Evolutionary conservation across 1,140 invertebrate genomes (phyloP), one percentile per base, ranked within the genome.

Genomic region (Lutraria rhynchaena): DNA sequence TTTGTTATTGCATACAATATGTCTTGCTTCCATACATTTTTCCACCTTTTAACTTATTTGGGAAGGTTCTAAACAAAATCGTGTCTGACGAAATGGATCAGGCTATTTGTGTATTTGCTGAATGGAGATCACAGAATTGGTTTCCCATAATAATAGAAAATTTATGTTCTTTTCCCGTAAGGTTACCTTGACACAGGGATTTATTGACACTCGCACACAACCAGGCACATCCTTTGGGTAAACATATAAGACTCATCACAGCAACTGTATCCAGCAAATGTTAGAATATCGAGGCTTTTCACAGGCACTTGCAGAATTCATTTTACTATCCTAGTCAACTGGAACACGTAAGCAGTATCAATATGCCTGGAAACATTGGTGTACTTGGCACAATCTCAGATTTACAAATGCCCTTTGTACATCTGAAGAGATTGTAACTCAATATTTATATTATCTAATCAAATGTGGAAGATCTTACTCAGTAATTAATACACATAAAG

Each of bases 1-100:
- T 60, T 58, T 58, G 55, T 85, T 46, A 73, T 84, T 87, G 82
- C 85, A n/a, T 85, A 82, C 46, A 27, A 9, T n/a, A 27, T 84
- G 15, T 33, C 31, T 13, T 85, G 80, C 78, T 1, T 51, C 27
- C 37, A 60, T 84, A 82, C 55, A 24, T 75, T 17, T 82, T 82
- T 73, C 82, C 78, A 61, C 85, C 78, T 37, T 86, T 84, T 57
- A 82, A 63, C 31, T 44, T 84, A 11, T 19, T 51, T 37, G 27
- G 49, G 60, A 41, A 69, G 81, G 41, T 73, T 24, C 19, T 73
- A 11, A 69, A 80, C 44, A 86, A 86, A 37, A 51, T 86, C 9
- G 29, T 55, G 35, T n/a, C 44, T 35, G 69, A 86, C 46, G 24
- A 76, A 44, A 71, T 73, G 49, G 70, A 82, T 3, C 27, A 80